A percentile compares a stretch with the other conserved stretches of the same genome.
Conservation (phyloP, 2,797 vertebrate species). For the Rhinoraja longicauda region DNA sequence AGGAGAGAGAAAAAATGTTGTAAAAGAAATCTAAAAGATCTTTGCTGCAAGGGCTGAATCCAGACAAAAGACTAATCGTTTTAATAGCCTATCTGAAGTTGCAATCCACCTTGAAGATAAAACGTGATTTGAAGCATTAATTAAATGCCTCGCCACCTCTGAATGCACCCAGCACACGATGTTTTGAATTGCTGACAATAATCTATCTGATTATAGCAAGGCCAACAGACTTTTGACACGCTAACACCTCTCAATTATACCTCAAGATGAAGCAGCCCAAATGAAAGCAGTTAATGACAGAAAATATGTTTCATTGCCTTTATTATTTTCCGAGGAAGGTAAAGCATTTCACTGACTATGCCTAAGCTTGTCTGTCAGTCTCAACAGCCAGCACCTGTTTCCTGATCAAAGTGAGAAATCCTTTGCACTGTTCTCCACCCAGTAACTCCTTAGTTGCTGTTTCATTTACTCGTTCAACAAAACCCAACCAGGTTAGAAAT, state of each 20-base stretch:
- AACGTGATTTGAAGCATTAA: slow-evolving; percentile 16
- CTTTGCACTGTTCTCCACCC: background rate
- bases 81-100: background rate
- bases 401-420: background rate
- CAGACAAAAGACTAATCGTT: background rate
- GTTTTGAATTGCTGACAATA: background rate
- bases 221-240: slow-evolving; percentile 25
- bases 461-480: background rate
- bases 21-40: background rate
- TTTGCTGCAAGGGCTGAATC: background rate
- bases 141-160: slow-evolving; percentile 31
- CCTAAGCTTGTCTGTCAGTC: background rate
- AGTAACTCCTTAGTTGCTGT: background rate
- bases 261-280: background rate
- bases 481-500: background rate
- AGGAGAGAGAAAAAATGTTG: background rate
- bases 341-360: slow-evolving; percentile 19
- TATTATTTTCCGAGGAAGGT: background rate
- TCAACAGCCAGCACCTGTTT: background rate
- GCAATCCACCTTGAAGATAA: slow-evolving; percentile 26
- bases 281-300: slow-evolving; percentile 14
- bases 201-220: background rate
- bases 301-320: background rate
- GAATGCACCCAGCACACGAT: slow-evolving; percentile 10
- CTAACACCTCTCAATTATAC: slow-evolving; percentile 13